These are phyloP conservation scores for Anthonomus grandis DNA, from an alignment of 1,140 invertebrate species.

Conservation along the genomic window DNA sequence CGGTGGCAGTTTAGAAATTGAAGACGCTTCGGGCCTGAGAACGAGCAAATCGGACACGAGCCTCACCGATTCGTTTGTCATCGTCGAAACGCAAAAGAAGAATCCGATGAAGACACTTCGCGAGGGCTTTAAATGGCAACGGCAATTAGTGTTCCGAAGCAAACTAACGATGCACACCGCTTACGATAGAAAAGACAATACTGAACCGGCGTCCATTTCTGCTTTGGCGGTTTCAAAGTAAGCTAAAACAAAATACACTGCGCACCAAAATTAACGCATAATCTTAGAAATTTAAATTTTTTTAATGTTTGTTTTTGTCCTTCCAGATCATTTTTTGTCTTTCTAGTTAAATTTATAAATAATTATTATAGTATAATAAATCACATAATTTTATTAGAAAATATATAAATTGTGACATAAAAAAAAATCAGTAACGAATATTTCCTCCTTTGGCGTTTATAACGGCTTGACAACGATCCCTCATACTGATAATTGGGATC, in stretches of 20 bases:
- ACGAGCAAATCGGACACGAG: constrained; percentile 88
- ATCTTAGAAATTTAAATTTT: too few species aligned
- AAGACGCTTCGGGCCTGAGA: constrained; percentile 54
- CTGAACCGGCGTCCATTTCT: constrained; percentile 93
- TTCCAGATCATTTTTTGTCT: too few species aligned
- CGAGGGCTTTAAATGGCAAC: constrained; percentile 89
- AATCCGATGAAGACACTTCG: constrained; percentile 46
- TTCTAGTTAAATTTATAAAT: too few species aligned
- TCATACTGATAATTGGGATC: too few species aligned
- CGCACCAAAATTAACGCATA: too few species aligned
- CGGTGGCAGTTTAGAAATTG: constrained; percentile 42
- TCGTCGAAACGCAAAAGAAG: constrained; percentile 60
- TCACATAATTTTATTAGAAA: not conserved
- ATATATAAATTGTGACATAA: too few species aligned
- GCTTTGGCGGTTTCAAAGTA: constrained; percentile 80
- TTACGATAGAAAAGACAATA: constrained; percentile 95
- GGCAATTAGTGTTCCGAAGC: constrained; percentile 89
- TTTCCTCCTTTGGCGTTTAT: too few species aligned
- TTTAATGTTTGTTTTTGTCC: too few species aligned
- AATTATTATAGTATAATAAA: not conserved
- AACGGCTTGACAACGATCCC: too few species aligned
- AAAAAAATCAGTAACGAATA: too few species aligned
- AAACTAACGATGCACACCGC: constrained; percentile 99
- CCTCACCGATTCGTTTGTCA: constrained; percentile 85
- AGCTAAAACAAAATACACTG: constrained; percentile 23